These are phyloP conservation scores for Pelodiscus sinensis DNA, from an alignment of 2,113 vertebrate genomes.

Conservation along the genomic window DNA sequence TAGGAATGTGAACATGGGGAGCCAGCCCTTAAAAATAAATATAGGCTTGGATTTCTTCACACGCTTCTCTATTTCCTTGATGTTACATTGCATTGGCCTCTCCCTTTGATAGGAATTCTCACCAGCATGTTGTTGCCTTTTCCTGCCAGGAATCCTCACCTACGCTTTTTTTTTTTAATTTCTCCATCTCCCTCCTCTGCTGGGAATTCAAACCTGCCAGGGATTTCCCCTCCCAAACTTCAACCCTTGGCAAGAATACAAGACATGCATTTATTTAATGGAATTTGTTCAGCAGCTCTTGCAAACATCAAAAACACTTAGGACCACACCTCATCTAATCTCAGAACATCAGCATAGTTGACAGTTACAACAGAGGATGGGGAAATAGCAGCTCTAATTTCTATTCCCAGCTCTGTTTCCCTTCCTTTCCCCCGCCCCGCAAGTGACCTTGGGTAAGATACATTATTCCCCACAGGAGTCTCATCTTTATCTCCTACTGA, in stretches of 20 bases:
- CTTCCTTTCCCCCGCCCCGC: neutral
- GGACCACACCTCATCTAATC: constrained; percentile 23
- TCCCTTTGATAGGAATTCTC: neutral
- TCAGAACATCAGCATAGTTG: neutral
- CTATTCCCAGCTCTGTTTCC: neutral
- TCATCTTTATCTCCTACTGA: neutral
- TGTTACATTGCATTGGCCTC: neutral
- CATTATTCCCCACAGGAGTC: constrained; percentile 15
- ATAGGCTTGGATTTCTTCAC: neutral
- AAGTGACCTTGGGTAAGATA: neutral
- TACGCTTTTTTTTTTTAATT: neutral
- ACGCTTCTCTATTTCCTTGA: neutral
- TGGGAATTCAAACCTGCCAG: constrained; percentile 32
- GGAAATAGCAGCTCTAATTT: constrained; percentile 37
- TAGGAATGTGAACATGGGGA: neutral
- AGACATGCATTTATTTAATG: constrained; percentile 48
- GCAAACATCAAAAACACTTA: constrained; percentile 27
- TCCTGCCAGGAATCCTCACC: neutral
- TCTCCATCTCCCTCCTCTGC: neutral
- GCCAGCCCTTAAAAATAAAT: neutral
- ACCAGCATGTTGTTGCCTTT: neutral
- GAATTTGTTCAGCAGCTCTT: constrained; percentile 48
- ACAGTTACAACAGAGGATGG: neutral
- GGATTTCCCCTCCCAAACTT: constrained; percentile 30
- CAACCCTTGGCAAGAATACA: constrained; percentile 43